A percentile compares a stretch with the other conserved stretches of the same genome.
These are phyloP conservation scores for Ostrea denselamellosa DNA, from an alignment of 1,140 invertebrate genomes.

Conservation along the genomic window DNA sequence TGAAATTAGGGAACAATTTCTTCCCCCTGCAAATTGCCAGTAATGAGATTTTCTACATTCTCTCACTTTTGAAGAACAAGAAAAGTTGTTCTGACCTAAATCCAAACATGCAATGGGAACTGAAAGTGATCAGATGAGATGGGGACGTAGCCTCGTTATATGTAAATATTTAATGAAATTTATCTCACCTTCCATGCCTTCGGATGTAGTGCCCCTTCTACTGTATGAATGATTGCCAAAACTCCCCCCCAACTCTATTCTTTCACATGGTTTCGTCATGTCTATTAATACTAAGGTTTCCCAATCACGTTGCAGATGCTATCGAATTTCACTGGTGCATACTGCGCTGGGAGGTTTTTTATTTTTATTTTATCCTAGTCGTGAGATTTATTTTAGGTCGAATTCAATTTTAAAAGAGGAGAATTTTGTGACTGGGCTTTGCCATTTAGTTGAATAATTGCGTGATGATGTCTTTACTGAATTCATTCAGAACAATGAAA, in stretches of 20 bases:
- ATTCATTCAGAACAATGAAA: background rate
- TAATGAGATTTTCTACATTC: too few relatives aligned
- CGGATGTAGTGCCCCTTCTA: background rate
- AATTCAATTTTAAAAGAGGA: background rate
- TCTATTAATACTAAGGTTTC: constrained; percentile 26
- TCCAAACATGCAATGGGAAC: background rate
- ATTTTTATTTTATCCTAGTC: background rate
- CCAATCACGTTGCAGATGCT: constrained; percentile 14
- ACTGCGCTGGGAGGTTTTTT: background rate
- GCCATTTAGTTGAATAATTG: background rate
- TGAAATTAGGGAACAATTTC: background rate
- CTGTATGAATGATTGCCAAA: constrained; percentile 25
- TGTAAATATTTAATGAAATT: constrained; percentile 39
- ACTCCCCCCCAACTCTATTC: background rate
- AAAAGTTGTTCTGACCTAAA: background rate
- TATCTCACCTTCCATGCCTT: constrained; percentile 14
- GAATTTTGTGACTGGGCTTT: background rate
- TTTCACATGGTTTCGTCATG: constrained; percentile 34
- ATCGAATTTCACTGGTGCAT: constrained; percentile 14
- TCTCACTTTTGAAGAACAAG: too few relatives aligned
- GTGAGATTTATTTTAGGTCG: constrained; percentile 28
- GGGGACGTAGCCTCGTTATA: background rate
- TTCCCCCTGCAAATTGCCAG: background rate
- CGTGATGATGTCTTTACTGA: background rate
- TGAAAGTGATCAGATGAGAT: background rate